These are phyloP conservation scores for Ormyrus pomaceus DNA, from an alignment of 2,888 invertebrate genomes.

Conservation along the genomic window DNA sequence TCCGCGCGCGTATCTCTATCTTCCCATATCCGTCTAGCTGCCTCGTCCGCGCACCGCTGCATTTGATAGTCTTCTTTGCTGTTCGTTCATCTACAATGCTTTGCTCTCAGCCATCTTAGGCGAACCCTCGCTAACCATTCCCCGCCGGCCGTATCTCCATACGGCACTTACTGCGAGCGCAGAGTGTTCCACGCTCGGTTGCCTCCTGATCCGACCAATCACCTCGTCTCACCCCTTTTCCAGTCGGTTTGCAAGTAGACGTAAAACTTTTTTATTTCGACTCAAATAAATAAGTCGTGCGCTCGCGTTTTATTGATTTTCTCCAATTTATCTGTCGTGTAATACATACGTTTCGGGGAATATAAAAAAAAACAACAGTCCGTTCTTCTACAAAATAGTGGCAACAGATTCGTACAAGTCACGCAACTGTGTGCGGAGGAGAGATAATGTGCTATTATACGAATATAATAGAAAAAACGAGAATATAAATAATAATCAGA, in stretches of 20 bases:
- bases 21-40: not conserved
- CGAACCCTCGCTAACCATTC: conserved; percentile 56
- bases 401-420: no score
- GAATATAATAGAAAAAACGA: no score
- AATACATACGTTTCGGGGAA: not conserved
- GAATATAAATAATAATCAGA: no score
- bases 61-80: not conserved
- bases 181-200: conserved; percentile 69
- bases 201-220: conserved; percentile 48
- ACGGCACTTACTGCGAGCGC: conserved; percentile 70
- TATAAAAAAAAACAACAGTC: no score
- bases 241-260: conserved; percentile 4
- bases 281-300: not conserved
- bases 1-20: not conserved
- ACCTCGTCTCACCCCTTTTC: conserved; percentile 17
- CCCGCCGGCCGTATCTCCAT: conserved; percentile 68
- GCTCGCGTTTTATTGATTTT: not conserved
- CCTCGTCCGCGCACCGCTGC: not conserved
- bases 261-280: conserved; percentile 19
- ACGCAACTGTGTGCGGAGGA: no score
- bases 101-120: conserved; percentile 40
- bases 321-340: not conserved
- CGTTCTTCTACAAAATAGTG: no score
- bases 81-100: conserved; percentile 2
- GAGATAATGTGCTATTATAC: no score